Base-by-base conservation (phyloP, 1,140 invertebrate genomes). In the Melitaea cinxia region DNA sequence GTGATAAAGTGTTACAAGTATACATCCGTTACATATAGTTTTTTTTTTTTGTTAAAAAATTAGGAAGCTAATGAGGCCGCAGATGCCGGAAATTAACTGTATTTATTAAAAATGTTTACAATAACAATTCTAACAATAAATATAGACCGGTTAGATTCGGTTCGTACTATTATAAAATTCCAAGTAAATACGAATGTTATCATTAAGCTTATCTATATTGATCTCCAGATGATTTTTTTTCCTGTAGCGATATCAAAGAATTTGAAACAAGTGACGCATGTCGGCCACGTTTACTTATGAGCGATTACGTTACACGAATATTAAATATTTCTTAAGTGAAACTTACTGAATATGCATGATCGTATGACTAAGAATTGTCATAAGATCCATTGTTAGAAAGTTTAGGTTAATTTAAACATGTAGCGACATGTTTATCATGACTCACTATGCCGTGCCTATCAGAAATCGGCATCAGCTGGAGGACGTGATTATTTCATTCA, bases 361-460 rank as follows among this genome's bases (percentile, higher is more conserved):
- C 23, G 45, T 64, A 64, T 64, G 62, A 64, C 42, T 58, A 52
- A 65, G 53, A 26, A 35, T 28, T 19, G 26, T 52, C 23, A 24
- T 65, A 65, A 39, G 52, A 58, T 65, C 55, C 49, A 65, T 65
- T 65, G 63, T 65, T 65, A 59, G 54, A 65, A 64, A 64, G 61
- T 63, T 42, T 42, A 57, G 35, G 15, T 62, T 56, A 42, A 53
- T 26, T 60, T 60, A 37, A 62, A 62, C 59, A 54, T 54, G 50
- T 47, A 15, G 14, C 7, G 49, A 59, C 50, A 62, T 45, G 37
- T 54, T 28, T 14, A 42, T 23, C 42, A 9, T 47, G 42, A 47
- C 42, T 47, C 17, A 47, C 42, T 47, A 9, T 9, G 30, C 7
- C 14, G 14, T 10, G 42, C 14, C 23, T 47, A 47, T 47, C 42